Base-by-base conservation (phyloP, 2,888 invertebrate species). In the Tanytarsus gracilentus region DNA sequence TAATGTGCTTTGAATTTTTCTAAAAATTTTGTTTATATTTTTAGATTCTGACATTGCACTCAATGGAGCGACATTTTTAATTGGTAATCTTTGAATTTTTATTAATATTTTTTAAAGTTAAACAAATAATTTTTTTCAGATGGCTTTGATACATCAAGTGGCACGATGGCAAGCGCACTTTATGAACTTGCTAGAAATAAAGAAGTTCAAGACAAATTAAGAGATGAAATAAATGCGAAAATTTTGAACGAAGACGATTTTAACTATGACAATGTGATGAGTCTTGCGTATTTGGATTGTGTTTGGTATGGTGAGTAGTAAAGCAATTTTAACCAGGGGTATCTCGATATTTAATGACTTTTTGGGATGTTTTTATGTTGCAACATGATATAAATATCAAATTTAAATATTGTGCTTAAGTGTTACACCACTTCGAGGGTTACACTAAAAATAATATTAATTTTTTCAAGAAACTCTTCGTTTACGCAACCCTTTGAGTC, bases 201-300 rank as follows among this genome's bases (percentile, higher is more conserved):
- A 21, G 61, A 66, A 1, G 63, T 65, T 4, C 70, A 70, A 64
- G 59, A 65, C 1, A 67, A 65, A 52, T 61, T 71, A 16, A 64
- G 69, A 25, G 39, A 61, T 0, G 71, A 71, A 62, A 65, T 71
- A 9, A 56, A 61, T 9, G 64, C 63, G 2, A 64, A 64, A 27
- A 61, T 62, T 2, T 52, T 63, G 1, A 64, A 64, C 6, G 62
- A 65, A 2, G 68, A 66, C 3, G 62, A 64, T 21, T 62, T 68
- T 14, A 61, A 64, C n/a, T 66, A 66, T 48, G 69, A 69, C 3
- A 66, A 66, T 6, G 53, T 71, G 1, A 63, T 62, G 5, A 64
- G 64, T 4, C 63, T 70, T 25, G 66, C 66, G 4, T 72, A 70
- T 62, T 65, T 70, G 55, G 68, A 70, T 49, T 68, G 69, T 63